These are phyloP conservation scores for Albula glossodonta DNA, from an alignment of 2,113 vertebrate genomes.

Conservation along the genomic window DNA sequence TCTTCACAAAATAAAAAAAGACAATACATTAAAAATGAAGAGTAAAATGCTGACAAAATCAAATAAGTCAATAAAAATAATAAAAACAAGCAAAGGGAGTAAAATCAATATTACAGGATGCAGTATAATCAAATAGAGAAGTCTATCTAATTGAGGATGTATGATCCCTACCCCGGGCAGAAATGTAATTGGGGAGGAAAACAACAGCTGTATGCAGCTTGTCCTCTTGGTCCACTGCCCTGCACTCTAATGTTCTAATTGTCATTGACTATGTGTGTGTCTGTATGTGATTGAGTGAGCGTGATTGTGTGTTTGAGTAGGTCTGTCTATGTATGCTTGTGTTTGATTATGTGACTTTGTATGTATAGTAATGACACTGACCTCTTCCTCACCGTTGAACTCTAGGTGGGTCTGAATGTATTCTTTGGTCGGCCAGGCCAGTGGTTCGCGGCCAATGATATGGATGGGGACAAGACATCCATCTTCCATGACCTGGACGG, in stretches of 20 bases:
- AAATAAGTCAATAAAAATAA: no score
- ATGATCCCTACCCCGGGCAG: no score
- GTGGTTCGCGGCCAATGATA: constrained; percentile 57
- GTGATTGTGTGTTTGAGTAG: not conserved
- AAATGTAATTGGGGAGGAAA: no score
- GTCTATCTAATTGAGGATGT: no score
- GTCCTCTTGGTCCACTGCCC: not conserved
- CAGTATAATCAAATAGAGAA: no score
- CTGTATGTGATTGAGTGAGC: not conserved
- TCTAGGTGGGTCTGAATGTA: constrained; percentile 54
- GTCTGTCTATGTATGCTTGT: not conserved
- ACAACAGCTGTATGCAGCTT: no score
- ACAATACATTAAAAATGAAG: no score
- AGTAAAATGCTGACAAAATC: no score
- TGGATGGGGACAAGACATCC: constrained; percentile 54
- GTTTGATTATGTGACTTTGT: no score
- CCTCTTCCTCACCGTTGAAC: not conserved
- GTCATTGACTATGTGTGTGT: not conserved
- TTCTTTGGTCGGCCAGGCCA: constrained; percentile 53
- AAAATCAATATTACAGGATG: no score
- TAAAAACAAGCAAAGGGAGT: no score
- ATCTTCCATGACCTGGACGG: constrained; percentile 57
- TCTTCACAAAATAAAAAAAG: no score
- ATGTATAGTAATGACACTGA: not conserved
- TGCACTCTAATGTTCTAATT: not conserved